phyloP scores from a whole-genome alignment of 2,113 vertebrate genomes.

The Cavia aperea region DNA sequence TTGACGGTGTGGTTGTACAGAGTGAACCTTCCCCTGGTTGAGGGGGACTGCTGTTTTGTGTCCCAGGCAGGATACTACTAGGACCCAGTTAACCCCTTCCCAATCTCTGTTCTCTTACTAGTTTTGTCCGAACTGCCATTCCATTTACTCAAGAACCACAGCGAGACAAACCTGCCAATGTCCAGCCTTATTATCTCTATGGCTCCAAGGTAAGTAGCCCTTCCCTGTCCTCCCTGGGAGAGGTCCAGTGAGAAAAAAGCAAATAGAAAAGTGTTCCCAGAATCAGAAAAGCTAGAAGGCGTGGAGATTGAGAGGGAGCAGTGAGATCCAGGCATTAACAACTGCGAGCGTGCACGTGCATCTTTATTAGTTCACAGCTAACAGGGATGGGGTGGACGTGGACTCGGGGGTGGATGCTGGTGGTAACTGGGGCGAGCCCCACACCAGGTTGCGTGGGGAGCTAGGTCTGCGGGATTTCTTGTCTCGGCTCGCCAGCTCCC shows the following conservation, averaged over 20 bases:
- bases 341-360: background rate
- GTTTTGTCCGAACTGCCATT: constrained; percentile 98
- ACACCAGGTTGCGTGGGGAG: background rate
- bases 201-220: constrained; percentile 90
- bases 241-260: constrained; percentile 35
- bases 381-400: background rate
- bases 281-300: background rate
- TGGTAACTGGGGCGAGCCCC: background rate
- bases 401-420: background rate
- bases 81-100: background rate
- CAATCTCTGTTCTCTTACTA: constrained; percentile 61
- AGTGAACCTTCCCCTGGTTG: background rate
- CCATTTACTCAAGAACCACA: constrained; percentile 98
- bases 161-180: constrained; percentile 96
- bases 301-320: background rate
- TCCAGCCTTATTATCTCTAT: constrained; percentile 98
- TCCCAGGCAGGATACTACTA: background rate
- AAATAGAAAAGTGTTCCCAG: background rate
- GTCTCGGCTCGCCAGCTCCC: background rate
- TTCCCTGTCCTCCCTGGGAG: background rate
- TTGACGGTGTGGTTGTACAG: background rate
- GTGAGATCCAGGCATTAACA: constrained; percentile 28
- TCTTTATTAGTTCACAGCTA: constrained; percentile 53
- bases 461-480: background rate
- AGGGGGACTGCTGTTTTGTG: background rate